Conservation (phyloP, 2,113 vertebrate species). For the Lanius ludovicianus region DNA sequence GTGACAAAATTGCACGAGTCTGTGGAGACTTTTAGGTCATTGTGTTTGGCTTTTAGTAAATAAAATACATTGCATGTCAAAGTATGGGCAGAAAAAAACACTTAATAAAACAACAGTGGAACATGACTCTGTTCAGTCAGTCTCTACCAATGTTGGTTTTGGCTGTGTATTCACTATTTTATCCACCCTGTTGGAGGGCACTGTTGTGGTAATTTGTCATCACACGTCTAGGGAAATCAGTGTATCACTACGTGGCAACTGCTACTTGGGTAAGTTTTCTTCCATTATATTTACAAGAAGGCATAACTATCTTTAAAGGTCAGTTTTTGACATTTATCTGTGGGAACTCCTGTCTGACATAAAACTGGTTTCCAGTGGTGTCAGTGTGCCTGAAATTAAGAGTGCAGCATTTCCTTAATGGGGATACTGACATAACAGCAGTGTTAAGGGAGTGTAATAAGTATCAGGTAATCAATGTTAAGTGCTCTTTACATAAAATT, state of each 20-base stretch:
- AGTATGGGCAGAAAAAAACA: neutral
- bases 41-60: neutral
- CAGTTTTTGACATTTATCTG: neutral
- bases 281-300: neutral
- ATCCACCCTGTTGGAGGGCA: neutral
- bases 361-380: neutral
- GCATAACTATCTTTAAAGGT: neutral
- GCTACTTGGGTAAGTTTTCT: neutral
- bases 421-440: neutral
- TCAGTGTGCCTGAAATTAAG: neutral
- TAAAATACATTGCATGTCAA: neutral
- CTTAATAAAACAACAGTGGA: neutral
- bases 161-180: neutral
- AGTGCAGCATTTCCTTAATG: neutral
- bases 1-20: neutral
- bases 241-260: neutral
- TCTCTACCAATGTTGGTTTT: neutral
- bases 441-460: neutral
- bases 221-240: neutral
- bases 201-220: neutral
- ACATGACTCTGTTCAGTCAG: neutral
- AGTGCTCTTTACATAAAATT: neutral
- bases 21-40: neutral
- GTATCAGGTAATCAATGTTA: neutral
- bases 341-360: neutral